Evolutionary conservation across 2,888 invertebrate genomes (phyloP), one percentile per base, ranked within the genome.

Genomic region (Parnassius apollo): DNA sequence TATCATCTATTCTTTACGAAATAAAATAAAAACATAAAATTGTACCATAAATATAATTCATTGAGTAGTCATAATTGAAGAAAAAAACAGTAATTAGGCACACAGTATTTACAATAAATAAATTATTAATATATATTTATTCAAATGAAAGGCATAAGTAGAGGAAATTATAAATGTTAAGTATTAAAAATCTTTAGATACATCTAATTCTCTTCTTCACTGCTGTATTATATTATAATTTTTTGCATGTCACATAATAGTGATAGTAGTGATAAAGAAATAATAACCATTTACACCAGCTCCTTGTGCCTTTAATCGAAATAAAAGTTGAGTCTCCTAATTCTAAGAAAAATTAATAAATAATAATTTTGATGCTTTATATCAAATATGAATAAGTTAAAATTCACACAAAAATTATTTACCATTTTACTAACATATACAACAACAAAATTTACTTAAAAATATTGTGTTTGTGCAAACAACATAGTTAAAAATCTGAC

Each of bases 91-190:
- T 51, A 59, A 56, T 42, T 63, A 57, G 52, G 59, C 63, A 63
- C 63, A 59, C 63, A 56, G 44, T 59, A 59, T 63, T 59, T 63
- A 63, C 63, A 63, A 59, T 55, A 63, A 35, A 59, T 61, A 56
- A 49, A 55, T 56, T 56, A 59, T 18, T 46, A 46, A 57, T 18
- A 52, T 46, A 49, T 46, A 42, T 45, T 50, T 45, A 45, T 35
- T 62, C 54, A 18, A 55, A 56, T 52, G 46, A 63, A 63, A 59
- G 63, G 50, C 51, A 44, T 49, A 55, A 50, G 11, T 42, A 48
- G 7, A 7, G 35, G 3, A 35, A 35, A 35, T 25, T 25, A 25
- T 2, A 25, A 25, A 25, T 25, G 35, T 35, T 35, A 35, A 35
- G 35, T 35, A 35, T 35, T 35, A 35, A 35, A 35, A 2, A 35